Conservation (phyloP, 1,140 invertebrate species). For the Brachionus calyciflorus region DNA sequence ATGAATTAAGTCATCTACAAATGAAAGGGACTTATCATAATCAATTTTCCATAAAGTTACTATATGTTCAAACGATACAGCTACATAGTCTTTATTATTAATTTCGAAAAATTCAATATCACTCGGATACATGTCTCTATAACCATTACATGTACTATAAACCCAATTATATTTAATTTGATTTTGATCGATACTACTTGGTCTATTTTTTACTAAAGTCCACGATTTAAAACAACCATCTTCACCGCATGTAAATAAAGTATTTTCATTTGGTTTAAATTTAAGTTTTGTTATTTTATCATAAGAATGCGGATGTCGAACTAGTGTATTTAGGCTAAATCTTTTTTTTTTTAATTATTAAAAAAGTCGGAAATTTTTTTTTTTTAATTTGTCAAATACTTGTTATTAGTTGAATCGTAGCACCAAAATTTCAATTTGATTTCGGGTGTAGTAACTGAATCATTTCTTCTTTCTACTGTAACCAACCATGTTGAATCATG, state of each 20-base stretch:
- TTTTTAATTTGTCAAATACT: slow-evolving; percentile 60
- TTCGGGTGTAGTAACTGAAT: slow-evolving; percentile 65
- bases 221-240: slow-evolving; percentile 40
- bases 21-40: background rate
- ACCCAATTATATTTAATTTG: background rate
- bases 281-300: slow-evolving; percentile 11
- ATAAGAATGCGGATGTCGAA: slow-evolving; percentile 21
- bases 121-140: slow-evolving; percentile 8
- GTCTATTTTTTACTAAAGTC: background rate
- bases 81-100: background rate
- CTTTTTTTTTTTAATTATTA: slow-evolving; percentile 4
- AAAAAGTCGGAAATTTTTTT: background rate
- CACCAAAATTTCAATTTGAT: slow-evolving; percentile 76
- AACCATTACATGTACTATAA: slow-evolving; percentile 26
- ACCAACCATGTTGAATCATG: slow-evolving; percentile 72
- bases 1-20: slow-evolving; percentile 24
- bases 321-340: slow-evolving; percentile 22
- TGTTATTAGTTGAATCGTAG: slow-evolving; percentile 67
- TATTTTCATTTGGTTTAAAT: slow-evolving; percentile 16
- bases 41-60: slow-evolving; percentile 28
- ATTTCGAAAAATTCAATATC: slow-evolving; percentile 12
- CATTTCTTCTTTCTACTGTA: slow-evolving; percentile 70
- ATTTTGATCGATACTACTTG: background rate
- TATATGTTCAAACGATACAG: slow-evolving; percentile 28
- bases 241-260: slow-evolving; percentile 25